Percentiles rank a stretch among this genome's conserved stretches.
Evolutionary conservation across 2,797 vertebrate genomes (phyloP).

Genomic region (Holocentrus rufus): DNA sequence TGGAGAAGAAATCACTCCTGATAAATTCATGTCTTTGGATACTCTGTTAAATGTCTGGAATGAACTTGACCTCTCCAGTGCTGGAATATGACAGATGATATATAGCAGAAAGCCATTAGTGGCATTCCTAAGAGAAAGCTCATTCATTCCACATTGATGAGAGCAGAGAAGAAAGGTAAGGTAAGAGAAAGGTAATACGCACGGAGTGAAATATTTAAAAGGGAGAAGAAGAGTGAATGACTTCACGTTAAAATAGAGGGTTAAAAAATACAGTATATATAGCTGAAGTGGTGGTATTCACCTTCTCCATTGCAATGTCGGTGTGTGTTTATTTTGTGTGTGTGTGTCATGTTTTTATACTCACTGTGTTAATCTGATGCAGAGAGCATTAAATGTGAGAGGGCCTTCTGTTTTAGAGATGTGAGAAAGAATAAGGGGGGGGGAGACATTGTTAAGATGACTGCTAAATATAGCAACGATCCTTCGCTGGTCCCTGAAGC

Average conservation of each 20-base stretch:
- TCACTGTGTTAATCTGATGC: conserved; percentile 46
- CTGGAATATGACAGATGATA: conserved; percentile 53
- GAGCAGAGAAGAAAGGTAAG: conserved; percentile 28
- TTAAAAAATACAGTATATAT: conserved; percentile 25
- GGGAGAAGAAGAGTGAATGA: conserved; percentile 28
- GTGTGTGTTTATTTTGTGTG: conserved; percentile 4
- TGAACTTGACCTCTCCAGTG: conserved; percentile 35
- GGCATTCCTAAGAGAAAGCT: conserved; percentile 47
- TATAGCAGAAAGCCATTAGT: conserved; percentile 56
- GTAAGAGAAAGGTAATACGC: conserved; percentile 38
- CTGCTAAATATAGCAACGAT: conserved; percentile 79
- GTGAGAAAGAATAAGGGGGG: conserved; percentile 55
- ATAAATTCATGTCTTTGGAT: conserved; percentile 9
- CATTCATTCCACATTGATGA: conserved; percentile 54
- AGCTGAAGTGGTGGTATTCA: conserved; percentile 34
- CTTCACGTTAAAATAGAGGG: conserved; percentile 23
- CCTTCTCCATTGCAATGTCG: conserved; percentile 26
- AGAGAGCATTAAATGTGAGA: conserved; percentile 51
- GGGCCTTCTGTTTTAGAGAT: conserved; percentile 60
- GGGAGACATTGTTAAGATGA: conserved; percentile 68
- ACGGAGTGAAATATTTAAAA: conserved; percentile 28
- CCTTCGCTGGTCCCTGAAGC: conserved; percentile 74
- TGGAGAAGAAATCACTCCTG: not conserved
- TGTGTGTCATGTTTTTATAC: conserved; percentile 33
- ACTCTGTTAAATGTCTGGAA: conserved; percentile 3